These are phyloP conservation scores for Brenthis ino DNA, from an alignment of 2,888 invertebrate genomes.

Conservation along the genomic window DNA sequence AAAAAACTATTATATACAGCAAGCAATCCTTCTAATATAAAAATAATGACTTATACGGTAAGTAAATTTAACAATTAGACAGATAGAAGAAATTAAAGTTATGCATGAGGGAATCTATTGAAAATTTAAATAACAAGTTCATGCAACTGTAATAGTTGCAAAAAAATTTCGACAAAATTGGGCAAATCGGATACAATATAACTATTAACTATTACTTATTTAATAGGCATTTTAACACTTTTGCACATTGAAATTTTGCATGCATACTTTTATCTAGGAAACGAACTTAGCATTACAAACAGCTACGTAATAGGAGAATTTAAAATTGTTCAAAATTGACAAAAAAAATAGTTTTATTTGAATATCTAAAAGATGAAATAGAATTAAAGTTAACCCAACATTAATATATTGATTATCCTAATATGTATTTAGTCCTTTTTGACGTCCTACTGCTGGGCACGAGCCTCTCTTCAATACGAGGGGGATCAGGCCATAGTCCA, in stretches of 20 bases:
- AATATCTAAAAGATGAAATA: too few species aligned
- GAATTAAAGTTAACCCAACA: too few species aligned
- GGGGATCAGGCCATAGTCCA: too few species aligned
- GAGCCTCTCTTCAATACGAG: too few species aligned
- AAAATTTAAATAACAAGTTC: conserved; percentile 36
- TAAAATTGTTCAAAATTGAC: too few species aligned
- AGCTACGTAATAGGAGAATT: neutral
- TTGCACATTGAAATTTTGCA: conserved; percentile 11
- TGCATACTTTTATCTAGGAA: neutral
- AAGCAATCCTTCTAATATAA: neutral
- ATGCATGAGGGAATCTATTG: conserved; percentile 64
- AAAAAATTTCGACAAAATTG: conserved; percentile 12
- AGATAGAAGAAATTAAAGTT: conserved; percentile 8
- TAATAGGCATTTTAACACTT: conserved; percentile 10
- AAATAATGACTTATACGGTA: conserved; percentile 1
- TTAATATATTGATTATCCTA: too few species aligned
- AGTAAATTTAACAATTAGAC: neutral
- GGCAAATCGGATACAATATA: conserved; percentile 11
- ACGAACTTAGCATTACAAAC: neutral
- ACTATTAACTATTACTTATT: neutral
- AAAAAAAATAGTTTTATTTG: too few species aligned
- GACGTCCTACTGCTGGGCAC: too few species aligned
- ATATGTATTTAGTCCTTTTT: too few species aligned
- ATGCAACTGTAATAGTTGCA: conserved; percentile 12
- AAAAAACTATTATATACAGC: neutral